Percentiles rank a stretch among this genome's conserved stretches.
phyloP scores from a whole-genome alignment of 2,888 invertebrate genomes.

The Merodon equestris region DNA sequence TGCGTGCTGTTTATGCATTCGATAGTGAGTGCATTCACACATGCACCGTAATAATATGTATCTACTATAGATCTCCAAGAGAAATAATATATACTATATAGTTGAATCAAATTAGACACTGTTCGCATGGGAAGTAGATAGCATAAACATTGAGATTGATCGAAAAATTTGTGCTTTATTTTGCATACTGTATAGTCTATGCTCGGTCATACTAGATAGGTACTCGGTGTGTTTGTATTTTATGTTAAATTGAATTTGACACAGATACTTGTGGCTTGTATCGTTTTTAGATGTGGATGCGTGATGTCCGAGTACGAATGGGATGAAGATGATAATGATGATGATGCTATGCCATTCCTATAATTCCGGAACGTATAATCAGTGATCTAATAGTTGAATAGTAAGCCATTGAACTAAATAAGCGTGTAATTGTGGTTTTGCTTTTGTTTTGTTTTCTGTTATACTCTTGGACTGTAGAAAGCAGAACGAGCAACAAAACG shows the following conservation, averaged over 20 bases:
- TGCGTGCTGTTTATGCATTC: conserved; percentile 21
- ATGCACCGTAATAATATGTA: conserved; percentile 10
- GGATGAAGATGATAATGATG: conserved; percentile 22
- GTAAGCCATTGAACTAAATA: conserved; percentile 30
- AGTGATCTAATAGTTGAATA: conserved; percentile 25
- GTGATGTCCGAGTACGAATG: background rate
- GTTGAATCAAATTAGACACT: conserved; percentile 33
- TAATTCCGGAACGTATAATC: conserved; percentile 22
- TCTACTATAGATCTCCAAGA: conserved; percentile 17
- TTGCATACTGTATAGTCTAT: conserved; percentile 2
- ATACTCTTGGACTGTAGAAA: background rate
- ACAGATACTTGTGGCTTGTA: conserved; percentile 28
- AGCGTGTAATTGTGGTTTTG: conserved; percentile 42
- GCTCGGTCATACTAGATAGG: too few species aligned
- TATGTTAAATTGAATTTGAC: conserved; percentile 3
- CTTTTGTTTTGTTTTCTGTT: background rate
- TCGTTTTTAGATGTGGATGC: too few species aligned
- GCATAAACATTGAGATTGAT: conserved; percentile 32
- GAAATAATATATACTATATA: too few species aligned
- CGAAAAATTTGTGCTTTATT: conserved; percentile 10
- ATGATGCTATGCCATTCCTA: conserved; percentile 31
- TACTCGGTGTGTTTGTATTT: too few species aligned
- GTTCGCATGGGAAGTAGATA: conserved; percentile 19
- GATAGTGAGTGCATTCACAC: too few species aligned
- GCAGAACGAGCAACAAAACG: background rate